These are phyloP conservation scores for Pseudorhombus dupliciocellatus DNA, from an alignment of 2,113 vertebrate species.

Conservation along the genomic window DNA sequence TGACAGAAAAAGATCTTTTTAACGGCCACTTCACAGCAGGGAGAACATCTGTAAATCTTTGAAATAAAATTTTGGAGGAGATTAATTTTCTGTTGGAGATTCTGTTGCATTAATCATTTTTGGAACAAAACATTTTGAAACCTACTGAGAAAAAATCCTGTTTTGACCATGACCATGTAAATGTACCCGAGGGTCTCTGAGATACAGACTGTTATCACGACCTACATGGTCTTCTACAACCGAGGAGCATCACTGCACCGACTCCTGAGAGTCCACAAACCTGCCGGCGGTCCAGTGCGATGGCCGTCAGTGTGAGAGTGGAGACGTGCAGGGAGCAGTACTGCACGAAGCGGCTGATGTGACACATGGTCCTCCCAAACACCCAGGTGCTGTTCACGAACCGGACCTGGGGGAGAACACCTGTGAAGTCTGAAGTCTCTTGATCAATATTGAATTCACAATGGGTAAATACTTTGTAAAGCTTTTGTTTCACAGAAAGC, in stretches of 20 bases:
- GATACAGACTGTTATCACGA: no score
- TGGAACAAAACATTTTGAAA: no score
- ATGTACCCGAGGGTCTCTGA: no score
- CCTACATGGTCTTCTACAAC: neutral
- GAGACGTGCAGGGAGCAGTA: conserved; percentile 96
- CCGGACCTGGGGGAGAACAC: conserved; percentile 81
- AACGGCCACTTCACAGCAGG: no score
- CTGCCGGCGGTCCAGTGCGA: conserved; percentile 93
- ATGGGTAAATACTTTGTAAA: neutral
- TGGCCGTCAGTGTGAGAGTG: conserved; percentile 91
- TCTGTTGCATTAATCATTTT: no score
- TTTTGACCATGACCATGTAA: no score
- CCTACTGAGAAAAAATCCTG: no score
- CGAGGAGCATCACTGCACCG: neutral
- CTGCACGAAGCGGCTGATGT: conserved; percentile 93
- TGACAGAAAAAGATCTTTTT: no score
- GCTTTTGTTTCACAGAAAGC: neutral
- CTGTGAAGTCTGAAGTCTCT: neutral
- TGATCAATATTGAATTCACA: neutral
- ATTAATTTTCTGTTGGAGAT: no score
- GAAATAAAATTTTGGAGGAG: no score
- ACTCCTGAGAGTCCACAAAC: conserved; percentile 68
- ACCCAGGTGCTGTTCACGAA: conserved; percentile 96
- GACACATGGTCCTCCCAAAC: conserved; percentile 94
- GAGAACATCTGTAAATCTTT: no score